Evolutionary conservation across 2,888 invertebrate species (phyloP).

Genomic region (Endotricha flammealis): DNA sequence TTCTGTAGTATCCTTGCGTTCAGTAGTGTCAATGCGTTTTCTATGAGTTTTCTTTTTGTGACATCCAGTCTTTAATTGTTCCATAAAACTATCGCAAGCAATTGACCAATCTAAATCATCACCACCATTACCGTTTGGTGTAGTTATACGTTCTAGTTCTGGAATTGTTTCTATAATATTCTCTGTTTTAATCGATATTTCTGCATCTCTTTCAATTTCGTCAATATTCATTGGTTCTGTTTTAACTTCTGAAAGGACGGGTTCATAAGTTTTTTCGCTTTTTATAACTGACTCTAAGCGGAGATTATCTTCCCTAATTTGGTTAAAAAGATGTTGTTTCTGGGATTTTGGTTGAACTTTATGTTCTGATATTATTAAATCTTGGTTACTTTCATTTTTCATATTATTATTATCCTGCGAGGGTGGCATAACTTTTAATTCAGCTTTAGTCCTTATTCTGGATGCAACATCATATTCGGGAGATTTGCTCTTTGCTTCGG

Average conservation of each 20-base stretch:
- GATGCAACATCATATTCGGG: constrained; percentile 80
- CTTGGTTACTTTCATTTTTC: constrained; percentile 37
- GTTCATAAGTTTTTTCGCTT: constrained; percentile 77
- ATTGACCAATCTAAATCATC: constrained; percentile 80
- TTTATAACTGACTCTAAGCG: constrained; percentile 78
- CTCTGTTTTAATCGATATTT: constrained; percentile 61
- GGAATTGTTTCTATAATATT: constrained; percentile 37
- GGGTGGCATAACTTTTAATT: constrained; percentile 82
- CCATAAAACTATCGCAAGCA: constrained; percentile 88
- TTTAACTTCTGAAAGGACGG: constrained; percentile 78
- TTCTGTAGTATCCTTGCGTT: constrained; percentile 14
- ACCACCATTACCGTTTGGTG: constrained; percentile 22
- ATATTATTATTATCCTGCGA: constrained; percentile 45
- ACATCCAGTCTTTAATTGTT: constrained; percentile 81
- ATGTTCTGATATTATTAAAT: constrained; percentile 28
- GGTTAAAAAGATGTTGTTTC: constrained; percentile 67
- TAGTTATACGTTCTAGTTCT: constrained; percentile 27
- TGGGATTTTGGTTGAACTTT: constrained; percentile 63
- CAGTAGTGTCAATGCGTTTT: constrained; percentile 60
- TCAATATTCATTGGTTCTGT: constrained; percentile 83
- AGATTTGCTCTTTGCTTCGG: constrained; percentile 52
- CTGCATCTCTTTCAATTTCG: constrained; percentile 79
- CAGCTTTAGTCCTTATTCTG: constrained; percentile 91
- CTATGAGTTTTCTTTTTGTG: constrained; percentile 77
- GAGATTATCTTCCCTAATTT: constrained; percentile 64